Percentiles rank a stretch among this genome's conserved stretches.
These are phyloP conservation scores for Amiota mariae DNA, from an alignment of 2,888 invertebrate genomes.

Conservation along the genomic window DNA sequence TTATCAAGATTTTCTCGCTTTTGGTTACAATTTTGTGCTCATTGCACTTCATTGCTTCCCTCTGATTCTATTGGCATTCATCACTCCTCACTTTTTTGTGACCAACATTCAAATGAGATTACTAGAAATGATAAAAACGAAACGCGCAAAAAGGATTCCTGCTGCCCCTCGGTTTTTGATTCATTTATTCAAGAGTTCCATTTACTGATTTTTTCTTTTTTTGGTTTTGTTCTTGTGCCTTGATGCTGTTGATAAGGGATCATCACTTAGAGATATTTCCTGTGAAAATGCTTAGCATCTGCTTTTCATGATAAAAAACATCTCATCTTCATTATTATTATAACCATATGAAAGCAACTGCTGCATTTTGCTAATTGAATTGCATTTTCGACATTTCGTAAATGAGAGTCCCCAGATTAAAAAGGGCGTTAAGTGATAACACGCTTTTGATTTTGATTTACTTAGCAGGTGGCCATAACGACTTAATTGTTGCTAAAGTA, in stretches of 20 bases:
- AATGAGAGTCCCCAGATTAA: background rate
- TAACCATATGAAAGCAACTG: background rate
- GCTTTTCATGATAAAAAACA: constrained; percentile 44
- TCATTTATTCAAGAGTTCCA: constrained; percentile 9
- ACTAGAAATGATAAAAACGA: constrained; percentile 28
- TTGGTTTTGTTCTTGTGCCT: constrained; percentile 3
- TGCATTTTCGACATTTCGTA: constrained; percentile 12
- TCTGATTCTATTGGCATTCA: background rate
- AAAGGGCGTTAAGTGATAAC: constrained; percentile 21
- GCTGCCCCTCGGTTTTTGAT: background rate
- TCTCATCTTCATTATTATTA: background rate
- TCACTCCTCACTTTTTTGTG: constrained; percentile 12
- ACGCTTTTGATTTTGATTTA: constrained; percentile 23
- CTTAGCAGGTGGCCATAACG: constrained; percentile 18
- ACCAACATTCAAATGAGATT: constrained; percentile 44
- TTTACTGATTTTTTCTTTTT: background rate
- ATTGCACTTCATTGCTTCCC: background rate
- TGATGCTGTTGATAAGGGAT: constrained; percentile 20
- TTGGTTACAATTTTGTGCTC: constrained; percentile 49
- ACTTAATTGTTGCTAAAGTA: constrained; percentile 11
- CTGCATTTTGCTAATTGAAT: constrained; percentile 56
- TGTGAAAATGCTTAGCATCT: constrained; percentile 45
- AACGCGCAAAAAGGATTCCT: too few relatives aligned
- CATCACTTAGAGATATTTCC: background rate
- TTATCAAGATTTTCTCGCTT: constrained; percentile 66